Evolutionary conservation across 2,797 vertebrate species (phyloP), one percentile per base, ranked within the genome.

Genomic region (Pantherophis alleghaniensis): DNA sequence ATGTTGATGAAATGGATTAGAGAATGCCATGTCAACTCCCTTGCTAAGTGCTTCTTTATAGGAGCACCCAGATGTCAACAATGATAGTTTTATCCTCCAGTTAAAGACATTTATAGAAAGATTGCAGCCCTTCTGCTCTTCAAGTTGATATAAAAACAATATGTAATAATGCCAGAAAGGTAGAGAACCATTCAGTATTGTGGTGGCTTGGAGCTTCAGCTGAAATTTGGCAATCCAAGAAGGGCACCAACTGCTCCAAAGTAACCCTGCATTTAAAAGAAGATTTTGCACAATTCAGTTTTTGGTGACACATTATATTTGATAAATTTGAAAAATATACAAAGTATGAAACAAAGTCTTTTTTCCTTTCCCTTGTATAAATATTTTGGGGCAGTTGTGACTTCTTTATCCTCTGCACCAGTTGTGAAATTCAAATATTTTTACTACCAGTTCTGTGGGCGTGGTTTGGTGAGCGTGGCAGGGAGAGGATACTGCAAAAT

Each of bases 201-300:
- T 47, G 91, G 96, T 91, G 91, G 91, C 93, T 96, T 37, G 90
- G 93, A 20, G 92, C 53, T 94, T 97, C 96, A 98, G 95, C 98
- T 98, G 97, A 98, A 98, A 96, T 98, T 98, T 95, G 98, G 98
- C 95, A 98, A 96, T 87, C 98, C 98, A 24, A 98, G 97, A 93
- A 98, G 98, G 94, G 98, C 98, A 96, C 98, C 98, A 79, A 98
- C 98, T 88, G 98, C 98, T 97, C 98, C 98, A 56, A 98, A 98
- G 96, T 98, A 98, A 18, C 98, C 98, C 98, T 98, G 97, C 28
- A 93, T 94, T 74, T 11, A 69, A 93, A 94, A 86, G 91, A 74
- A 69, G 93, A 92, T 93, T 92, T 66, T 88, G 92, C 93, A 94
- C 16, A 95, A 95, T 79, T 3, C 24, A 95, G 91, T 37, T 94